A percentile compares a stretch with the other conserved stretches of the same genome.
phyloP scores from a whole-genome alignment of 35 echinoderm and acorn worm genomes.

The Heliocidaris tuberculata region DNA sequence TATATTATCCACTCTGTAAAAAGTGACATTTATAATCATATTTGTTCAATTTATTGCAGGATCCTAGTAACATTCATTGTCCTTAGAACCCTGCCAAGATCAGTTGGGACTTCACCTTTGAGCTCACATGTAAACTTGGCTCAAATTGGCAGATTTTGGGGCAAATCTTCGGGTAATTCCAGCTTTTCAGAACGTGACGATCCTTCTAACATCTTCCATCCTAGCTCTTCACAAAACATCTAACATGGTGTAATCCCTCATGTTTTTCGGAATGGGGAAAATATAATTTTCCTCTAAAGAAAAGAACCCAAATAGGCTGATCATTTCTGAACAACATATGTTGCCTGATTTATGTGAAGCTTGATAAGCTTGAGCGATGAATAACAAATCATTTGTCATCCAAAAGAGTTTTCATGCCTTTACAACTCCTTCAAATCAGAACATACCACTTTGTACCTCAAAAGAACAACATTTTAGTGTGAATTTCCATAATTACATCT shows the following conservation, averaged over 20 bases:
- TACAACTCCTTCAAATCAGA: not conserved
- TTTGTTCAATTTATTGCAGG: slow-evolving; percentile 13
- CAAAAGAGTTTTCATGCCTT: not conserved
- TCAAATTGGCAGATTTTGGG: not conserved
- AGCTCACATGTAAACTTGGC: not conserved
- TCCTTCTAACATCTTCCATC: not conserved
- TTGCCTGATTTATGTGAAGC: not conserved
- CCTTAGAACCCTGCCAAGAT: not conserved
- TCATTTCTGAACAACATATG: not conserved
- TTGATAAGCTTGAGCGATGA: not conserved
- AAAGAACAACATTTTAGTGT: not conserved
- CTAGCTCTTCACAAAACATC: not conserved
- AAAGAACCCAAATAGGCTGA: not conserved
- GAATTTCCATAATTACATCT: not conserved
- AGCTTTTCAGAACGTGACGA: not conserved
- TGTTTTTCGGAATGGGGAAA: not conserved
- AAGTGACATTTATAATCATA: slow-evolving; percentile 19
- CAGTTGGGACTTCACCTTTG: not conserved
- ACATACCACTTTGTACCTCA: not conserved
- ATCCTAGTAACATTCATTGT: not conserved
- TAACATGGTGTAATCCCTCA: not conserved
- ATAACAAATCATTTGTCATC: not conserved
- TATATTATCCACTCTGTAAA: not conserved
- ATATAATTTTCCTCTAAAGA: not conserved
- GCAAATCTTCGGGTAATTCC: not conserved